Evolutionary conservation across 2,888 invertebrate genomes (phyloP).

Genomic region (Steromphala cineraria): DNA sequence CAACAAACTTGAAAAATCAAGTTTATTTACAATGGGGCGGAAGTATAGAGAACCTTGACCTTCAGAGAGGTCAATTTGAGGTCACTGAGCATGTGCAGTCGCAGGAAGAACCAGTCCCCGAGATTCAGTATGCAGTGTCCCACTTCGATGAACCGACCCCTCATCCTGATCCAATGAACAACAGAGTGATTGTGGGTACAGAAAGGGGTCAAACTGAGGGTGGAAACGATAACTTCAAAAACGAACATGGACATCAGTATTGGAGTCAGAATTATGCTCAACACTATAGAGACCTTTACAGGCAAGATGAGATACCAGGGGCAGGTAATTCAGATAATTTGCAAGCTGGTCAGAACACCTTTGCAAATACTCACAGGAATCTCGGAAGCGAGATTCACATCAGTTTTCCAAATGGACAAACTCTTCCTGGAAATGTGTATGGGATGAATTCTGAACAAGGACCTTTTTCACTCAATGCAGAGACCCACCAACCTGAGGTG

Average conservation of each 20-base stretch:
- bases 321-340: constrained; percentile 1
- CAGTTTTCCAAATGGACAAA: constrained; percentile 1
- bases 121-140: neutral
- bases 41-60: neutral
- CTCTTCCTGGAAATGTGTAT: neutral
- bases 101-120: neutral
- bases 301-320: neutral
- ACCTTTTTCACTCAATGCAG: neutral
- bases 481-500: neutral
- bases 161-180: neutral
- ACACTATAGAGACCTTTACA: neutral
- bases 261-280: constrained; percentile 18
- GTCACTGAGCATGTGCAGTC: neutral
- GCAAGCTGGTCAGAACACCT: neutral
- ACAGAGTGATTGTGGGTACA: constrained; percentile 10
- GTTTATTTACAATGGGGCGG: neutral
- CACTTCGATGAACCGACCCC: neutral
- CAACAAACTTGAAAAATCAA: neutral
- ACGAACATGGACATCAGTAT: neutral
- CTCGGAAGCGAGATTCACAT: neutral
- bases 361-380: neutral
- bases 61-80: neutral
- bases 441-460: neutral
- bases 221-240: constrained; percentile 33
- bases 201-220: constrained; percentile 48